Evolutionary conservation across 2,113 vertebrate genomes (phyloP), one percentile per base, ranked within the genome.

Genomic region (Istiophorus platypterus): DNA sequence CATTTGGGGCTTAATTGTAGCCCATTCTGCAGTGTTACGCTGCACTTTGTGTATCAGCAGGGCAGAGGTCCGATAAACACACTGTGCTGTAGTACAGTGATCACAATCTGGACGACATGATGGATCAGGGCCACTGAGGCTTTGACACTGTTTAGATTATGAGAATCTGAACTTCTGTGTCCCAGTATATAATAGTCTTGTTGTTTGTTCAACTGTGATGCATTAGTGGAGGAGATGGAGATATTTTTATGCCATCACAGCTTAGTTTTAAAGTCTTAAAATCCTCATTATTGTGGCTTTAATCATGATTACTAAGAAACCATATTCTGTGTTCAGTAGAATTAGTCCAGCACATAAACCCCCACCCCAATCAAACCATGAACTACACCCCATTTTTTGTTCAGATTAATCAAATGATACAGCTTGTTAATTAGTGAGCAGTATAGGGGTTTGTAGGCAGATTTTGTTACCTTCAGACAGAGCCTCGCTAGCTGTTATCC

Each of bases 91-190:
- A 54, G 76, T 47, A 22, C 34, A 77, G 45, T 73, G 61, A 37
- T 77, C 52, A 74, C 76, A 75, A 68, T 84, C 82, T 79, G 67
- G 76, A 78, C 39, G 59, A 45, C 69, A 47, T 39, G 58, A 66
- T 73, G 63, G 78, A 34, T 71, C 29, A 56, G 34, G 69, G 66
- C 65, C 68, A n/a, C 42, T 63, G 39, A 71, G 42, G 71, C 79
- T 63, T 72, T 70, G 67, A 57, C 72, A 68, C 27, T 49, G 64
- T 64, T 1, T 83, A 76, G 78, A 88, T 89, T 88, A 88, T 75
- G n/a, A 49, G 63, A 75, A 31, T 70, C 13, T 59, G 45, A 80
- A 47, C 34, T 31, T n/a, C 45, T 63, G 12, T 70, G 51, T 57
- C 26, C 24, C 29, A 37, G 34, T 85, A 14, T 76, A 18, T 42